A percentile compares a stretch with the other conserved stretches of the same genome.
Evolutionary conservation across 2,113 vertebrate species (phyloP).

Genomic region (Phalacrocorax aristotelis): DNA sequence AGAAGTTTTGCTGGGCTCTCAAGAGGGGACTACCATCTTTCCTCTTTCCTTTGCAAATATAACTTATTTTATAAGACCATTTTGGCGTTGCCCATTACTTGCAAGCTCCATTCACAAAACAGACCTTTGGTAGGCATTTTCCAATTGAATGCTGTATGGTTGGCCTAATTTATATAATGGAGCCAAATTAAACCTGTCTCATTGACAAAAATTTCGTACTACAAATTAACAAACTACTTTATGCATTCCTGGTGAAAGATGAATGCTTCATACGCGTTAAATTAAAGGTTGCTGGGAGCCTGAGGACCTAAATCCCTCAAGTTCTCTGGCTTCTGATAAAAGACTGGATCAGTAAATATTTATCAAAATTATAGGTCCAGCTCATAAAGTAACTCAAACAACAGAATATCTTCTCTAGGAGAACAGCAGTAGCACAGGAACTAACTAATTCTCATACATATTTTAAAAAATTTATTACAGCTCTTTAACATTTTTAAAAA

Average conservation of each 20-base stretch:
- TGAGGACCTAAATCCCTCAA: constrained; percentile 17
- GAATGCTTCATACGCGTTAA: constrained; percentile 22
- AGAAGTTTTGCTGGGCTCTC: neutral
- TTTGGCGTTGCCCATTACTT: neutral
- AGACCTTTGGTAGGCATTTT: neutral
- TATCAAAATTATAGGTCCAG: neutral
- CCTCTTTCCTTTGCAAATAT: neutral
- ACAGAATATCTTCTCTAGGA: neutral
- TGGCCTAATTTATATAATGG: constrained; percentile 17
- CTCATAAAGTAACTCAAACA: neutral
- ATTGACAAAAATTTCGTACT: constrained; percentile 32
- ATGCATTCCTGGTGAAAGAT: constrained; percentile 63
- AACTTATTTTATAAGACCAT: neutral
- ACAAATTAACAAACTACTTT: constrained; percentile 48
- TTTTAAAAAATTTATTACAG: neutral
- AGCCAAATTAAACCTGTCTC: constrained; percentile 54
- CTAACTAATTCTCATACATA: neutral
- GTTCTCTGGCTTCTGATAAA: constrained; percentile 53
- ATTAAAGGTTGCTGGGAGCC: constrained; percentile 41
- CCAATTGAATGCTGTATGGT: neutral
- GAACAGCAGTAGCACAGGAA: neutral
- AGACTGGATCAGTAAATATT: constrained; percentile 57
- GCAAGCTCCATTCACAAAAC: neutral
- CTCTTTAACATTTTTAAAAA: neutral
- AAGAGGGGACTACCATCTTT: neutral